A percentile compares a stretch with the other conserved stretches of the same genome.
Conservation (phyloP, 1,140 invertebrate species). For the Bicyclus anynana region DNA sequence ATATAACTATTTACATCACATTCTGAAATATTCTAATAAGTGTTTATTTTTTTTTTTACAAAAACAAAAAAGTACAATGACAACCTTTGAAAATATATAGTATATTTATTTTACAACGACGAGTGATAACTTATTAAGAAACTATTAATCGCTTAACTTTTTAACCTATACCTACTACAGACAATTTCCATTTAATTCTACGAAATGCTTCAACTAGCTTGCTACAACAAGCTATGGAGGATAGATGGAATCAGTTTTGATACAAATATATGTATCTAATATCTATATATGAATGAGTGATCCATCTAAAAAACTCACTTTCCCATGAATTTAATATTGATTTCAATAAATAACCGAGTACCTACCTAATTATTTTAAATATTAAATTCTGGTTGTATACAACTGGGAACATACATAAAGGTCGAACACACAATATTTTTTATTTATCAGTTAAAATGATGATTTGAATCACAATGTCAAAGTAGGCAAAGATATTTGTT, state of each 20-base stretch:
- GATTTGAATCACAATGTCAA: too few species aligned
- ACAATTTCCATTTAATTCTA: conserved; percentile 63
- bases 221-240: conserved; percentile 67
- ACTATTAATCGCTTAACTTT: conserved; percentile 14
- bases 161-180: conserved; percentile 42
- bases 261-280: not conserved
- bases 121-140: conserved; percentile 10
- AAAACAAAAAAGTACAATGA: conserved; percentile 1
- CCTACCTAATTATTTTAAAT: too few species aligned
- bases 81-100: conserved; percentile 6
- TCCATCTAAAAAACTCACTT: too few species aligned
- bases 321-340: too few species aligned
- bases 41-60: conserved; percentile 11
- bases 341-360: too few species aligned
- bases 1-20: not conserved
- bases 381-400: too few species aligned
- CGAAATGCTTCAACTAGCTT: conserved; percentile 73
- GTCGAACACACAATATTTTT: too few species aligned
- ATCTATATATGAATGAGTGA: not conserved
- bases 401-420: too few species aligned
- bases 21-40: not conserved
- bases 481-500: too few species aligned
- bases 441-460: too few species aligned
- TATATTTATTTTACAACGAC: conserved; percentile 10
- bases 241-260: conserved; percentile 23